Evolutionary conservation across 2,113 vertebrate species (phyloP), one percentile per base, ranked within the genome.

Genomic region (Coracopsis vasa): DNA sequence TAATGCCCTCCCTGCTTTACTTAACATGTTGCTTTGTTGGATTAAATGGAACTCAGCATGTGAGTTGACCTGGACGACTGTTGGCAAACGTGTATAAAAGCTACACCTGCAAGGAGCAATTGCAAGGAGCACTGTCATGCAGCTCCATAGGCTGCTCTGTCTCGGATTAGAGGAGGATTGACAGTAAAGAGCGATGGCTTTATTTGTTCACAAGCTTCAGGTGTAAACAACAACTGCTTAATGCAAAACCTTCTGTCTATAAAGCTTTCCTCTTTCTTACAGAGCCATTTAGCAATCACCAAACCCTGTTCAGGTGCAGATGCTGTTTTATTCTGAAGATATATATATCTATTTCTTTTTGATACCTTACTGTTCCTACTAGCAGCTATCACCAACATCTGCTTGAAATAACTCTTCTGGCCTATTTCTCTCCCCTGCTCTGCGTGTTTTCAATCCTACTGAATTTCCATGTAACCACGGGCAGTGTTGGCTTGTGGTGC

Each of bases 161-260:
- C 91, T 95, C 2, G 0, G 50, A 54, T 41, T 19, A 79, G 81
- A 72, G 56, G 14, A 69, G 66, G 31, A 39, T 70, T 91, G 78
- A 91, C 80, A 90, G 73, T 37, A 61, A 82, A 82, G 70, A 80
- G 56, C 2, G 7, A 91, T 75, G 79, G 41, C 78, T 96, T 95
- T 94, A 90, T 96, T 91, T 92, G 81, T 92, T 62, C 45, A 58
- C 41, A 29, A 65, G 41, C 80, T 95, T 93, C 92, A 93, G 78
- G 62, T 88, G 74, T 94, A 95, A 90, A 86, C 74, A 94, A 66
- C 75, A 90, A 90, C 53, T 80, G 66, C 71, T 69, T 94, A 75
- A 80, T 93, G 79, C 50, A 95, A 92, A 90, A 62, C 58, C 78
- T 91, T 88, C 78, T 94, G 71, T 86, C 87, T 75, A 19, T 50